phyloP scores from a whole-genome alignment of 37 sponge, comb jelly and placozoan species.

The Oopsacas minuta region DNA sequence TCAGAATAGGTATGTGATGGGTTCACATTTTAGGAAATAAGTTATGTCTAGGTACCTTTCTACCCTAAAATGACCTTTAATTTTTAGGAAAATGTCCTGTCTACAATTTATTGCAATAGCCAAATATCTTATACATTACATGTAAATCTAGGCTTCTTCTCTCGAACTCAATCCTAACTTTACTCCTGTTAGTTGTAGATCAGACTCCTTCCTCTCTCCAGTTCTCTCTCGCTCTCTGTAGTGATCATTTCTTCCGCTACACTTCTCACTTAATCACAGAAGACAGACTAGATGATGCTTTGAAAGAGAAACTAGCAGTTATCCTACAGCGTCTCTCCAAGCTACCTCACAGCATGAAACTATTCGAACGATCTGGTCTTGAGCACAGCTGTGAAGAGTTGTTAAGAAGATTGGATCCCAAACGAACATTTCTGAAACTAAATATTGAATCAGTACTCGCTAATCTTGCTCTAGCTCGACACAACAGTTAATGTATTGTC shows the following conservation, averaged over 20 bases:
- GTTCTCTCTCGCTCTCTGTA: not conserved
- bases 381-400: not conserved
- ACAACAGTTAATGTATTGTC: not conserved
- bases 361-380: conserved; percentile 6
- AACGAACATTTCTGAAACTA: not conserved
- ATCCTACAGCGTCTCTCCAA: not conserved
- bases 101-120: no score
- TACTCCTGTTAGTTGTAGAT: not conserved
- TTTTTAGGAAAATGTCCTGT: no score
- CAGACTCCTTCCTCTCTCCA: not conserved
- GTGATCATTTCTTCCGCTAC: not conserved
- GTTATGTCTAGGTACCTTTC: not conserved
- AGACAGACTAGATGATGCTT: not conserved
- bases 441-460: not conserved
- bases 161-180: not conserved
- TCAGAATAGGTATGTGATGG: not conserved
- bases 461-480: not conserved
- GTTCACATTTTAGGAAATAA: not conserved
- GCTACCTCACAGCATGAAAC: not conserved
- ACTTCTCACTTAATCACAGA: not conserved
- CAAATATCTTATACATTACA: no score
- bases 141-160: not conserved
- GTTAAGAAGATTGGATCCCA: not conserved
- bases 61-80: no score
- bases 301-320: not conserved